phyloP scores from a whole-genome alignment of 2,113 vertebrate species.

The Onychostoma macrolepis region DNA sequence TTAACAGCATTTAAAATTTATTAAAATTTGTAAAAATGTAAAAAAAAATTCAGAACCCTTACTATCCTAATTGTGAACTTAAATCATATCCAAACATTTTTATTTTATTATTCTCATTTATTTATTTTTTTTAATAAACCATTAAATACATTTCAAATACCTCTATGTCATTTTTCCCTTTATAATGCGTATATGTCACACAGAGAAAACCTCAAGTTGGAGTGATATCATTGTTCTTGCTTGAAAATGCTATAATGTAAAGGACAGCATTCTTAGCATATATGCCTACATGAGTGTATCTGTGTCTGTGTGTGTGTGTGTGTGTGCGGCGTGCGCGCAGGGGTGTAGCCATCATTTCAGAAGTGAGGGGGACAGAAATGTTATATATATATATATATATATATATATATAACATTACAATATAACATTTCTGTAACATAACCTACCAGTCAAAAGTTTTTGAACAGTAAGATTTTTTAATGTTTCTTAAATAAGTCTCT shows the following conservation, averaged over 20 bases:
- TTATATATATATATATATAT: too few relatives aligned
- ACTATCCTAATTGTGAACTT: not conserved
- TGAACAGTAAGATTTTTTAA: too few relatives aligned
- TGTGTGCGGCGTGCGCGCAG: too few relatives aligned
- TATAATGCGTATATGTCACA: not conserved
- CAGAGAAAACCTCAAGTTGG: not conserved
- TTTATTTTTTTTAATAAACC: not conserved
- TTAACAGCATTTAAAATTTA: not conserved
- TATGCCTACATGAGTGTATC: not conserved
- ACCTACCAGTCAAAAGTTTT: too few relatives aligned
- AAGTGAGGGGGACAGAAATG: too few relatives aligned
- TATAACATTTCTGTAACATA: too few relatives aligned
- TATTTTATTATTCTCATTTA: too few relatives aligned
- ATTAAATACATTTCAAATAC: not conserved
- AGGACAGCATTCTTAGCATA: not conserved
- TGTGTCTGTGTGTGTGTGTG: too few relatives aligned
- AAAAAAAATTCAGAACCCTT: not conserved
- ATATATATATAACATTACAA: too few relatives aligned
- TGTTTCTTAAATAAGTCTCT: too few relatives aligned
- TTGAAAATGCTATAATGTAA: not conserved
- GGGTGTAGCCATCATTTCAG: too few relatives aligned
- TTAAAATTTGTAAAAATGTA: not conserved
- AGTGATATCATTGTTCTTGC: not conserved
- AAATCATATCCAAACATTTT: not conserved
- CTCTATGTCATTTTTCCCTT: not conserved